Evolutionary conservation across 2,797 vertebrate species (phyloP).

Genomic region (Psittacula echo): DNA sequence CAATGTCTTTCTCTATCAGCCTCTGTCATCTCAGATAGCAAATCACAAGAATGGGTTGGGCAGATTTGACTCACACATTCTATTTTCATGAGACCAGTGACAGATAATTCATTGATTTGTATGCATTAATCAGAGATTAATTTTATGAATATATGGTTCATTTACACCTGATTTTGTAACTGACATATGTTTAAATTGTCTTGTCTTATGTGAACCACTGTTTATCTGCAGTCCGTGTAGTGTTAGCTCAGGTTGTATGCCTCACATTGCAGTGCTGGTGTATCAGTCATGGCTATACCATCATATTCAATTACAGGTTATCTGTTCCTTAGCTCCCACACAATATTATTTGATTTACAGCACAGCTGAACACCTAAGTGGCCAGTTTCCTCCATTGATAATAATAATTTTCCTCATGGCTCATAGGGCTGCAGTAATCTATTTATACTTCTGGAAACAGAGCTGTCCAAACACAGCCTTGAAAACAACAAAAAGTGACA

Average conservation of each 20-base stretch:
- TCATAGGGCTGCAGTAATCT: background rate
- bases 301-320: background rate
- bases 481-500: background rate
- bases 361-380: background rate
- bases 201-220: background rate
- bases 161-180: conserved; percentile 50
- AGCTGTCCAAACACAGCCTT: background rate
- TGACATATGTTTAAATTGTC: conserved; percentile 54
- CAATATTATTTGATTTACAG: background rate
- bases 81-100: background rate
- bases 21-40: background rate
- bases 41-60: background rate
- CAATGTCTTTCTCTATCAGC: background rate
- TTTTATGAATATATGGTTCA: background rate
- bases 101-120: background rate
- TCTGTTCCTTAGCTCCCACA: background rate
- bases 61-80: conserved; percentile 10
- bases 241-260: background rate
- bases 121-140: background rate
- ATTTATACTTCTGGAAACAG: background rate
- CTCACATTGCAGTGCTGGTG: background rate
- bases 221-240: background rate
- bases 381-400: background rate
- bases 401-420: background rate
- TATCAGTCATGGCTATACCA: background rate